Evolutionary conservation across 2,797 vertebrate genomes (phyloP), one percentile per base, ranked within the genome.

Genomic region (Alcedo atthis): DNA sequence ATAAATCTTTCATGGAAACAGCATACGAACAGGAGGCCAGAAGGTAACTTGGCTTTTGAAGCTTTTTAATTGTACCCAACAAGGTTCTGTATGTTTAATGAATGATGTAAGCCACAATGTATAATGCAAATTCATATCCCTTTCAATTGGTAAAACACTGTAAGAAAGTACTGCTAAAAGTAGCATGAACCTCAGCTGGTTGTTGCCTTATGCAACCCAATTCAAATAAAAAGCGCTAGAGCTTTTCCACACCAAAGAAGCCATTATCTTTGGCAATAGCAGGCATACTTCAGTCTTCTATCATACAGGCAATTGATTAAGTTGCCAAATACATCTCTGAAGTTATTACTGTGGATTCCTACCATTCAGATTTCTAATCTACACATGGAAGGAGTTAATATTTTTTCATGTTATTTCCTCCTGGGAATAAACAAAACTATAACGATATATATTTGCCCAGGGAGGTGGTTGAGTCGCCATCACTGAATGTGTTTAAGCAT

Each of bases 1-100:
- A 85, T 53, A 68, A 55, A 75, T 81, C 89, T 92, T 81, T 89
- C 53, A 54, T 88, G 81, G 70, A 84, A 90, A 68, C 67, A 49
- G n/a, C 63, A 28, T 46, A 45, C 86, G 63, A 95, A 81, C 70
- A 87, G n/a, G 11, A 89, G 77, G 13, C 77, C 35, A 74, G 16
- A 58, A 89, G 81, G 37, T 81, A 81, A 80, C 35, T 74, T 81
- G 53, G 77, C 26, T 86, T 82, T 59, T 86, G 51, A 66, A 76
- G 32, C 49, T 67, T 46, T 81, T 86, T 77, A 58, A 8, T 90
- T 74, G 45, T 42, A 64, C 64, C 37, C 62, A 71, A 1, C 17
- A 22, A 90, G n/a, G 57, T 80, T 77, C 54, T 88, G 40, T 51
- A 80, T 84, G 42, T 64, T 82, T 74, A 67, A 30, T 70, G 71